Base-by-base conservation (phyloP, 2,113 vertebrate species). In the Dolichallabes microphthalmus region DNA sequence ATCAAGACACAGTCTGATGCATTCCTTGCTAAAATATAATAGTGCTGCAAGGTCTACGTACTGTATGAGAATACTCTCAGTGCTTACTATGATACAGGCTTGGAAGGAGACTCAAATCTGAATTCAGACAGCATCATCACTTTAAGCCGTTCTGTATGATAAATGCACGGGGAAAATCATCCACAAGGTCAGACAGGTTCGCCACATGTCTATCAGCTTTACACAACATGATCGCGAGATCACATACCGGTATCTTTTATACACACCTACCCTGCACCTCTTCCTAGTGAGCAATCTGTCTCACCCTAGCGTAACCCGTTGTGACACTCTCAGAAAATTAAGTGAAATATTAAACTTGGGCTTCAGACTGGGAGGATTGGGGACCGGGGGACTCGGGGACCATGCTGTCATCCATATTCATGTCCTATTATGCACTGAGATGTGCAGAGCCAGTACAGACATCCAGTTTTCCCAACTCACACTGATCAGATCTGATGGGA, bases 371-470 rank as follows among this genome's bases (percentile, higher is more conserved):
- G 32, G n/a, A 63, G 4, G 17, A 10, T 27, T 69, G 73, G 60
- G 8, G 14, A 14, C 17, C 35, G 55, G 8, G 66, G 13, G 22
- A 71, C 35, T 85, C 25, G 50, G 52, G 60, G 71, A 45, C 32
- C 71, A 68, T 85, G 83, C 83, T 78, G 84, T 84, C 50, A 55
- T 86, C 73, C 86, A 82, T 89, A 88, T 86, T 86, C 85, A 89
- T 88, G 74, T 22, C 83, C 32, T 76, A 89, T 88, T 88, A 86
- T 86, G 80, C 83, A 82, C 71, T 58, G 76, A 84, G 61, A 86
- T 82, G 69, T 27, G 30, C 50, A 78, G 60, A 25, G 86, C 64
- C 32, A 88, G 63, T 71, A 85, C 63, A 64, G 45, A 66, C 73
- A 76, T 83, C 57, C 35, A 20, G n/a, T 61, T 27, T 82, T 83